Evolutionary conservation across 2,888 invertebrate genomes (phyloP).

Genomic region (Calephelis perditalis): DNA sequence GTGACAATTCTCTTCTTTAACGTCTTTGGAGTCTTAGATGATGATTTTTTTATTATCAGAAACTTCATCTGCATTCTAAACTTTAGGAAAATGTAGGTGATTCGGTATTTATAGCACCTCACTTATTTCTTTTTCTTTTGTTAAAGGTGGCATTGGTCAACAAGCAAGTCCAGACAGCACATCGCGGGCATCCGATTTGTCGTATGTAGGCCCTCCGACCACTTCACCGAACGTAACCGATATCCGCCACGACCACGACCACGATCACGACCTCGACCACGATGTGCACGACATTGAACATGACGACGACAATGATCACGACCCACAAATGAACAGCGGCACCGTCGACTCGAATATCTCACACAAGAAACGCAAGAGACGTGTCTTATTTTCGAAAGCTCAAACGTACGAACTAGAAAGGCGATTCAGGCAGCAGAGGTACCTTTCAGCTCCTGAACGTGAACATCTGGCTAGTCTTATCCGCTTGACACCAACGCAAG

Average conservation of each 20-base stretch:
- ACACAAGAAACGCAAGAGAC: constrained; percentile 94
- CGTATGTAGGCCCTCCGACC: constrained; percentile 69
- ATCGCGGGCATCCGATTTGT: constrained; percentile 89
- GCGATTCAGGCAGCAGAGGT: constrained; percentile 96
- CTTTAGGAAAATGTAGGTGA: too few species aligned
- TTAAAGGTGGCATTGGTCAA: constrained; percentile 78
- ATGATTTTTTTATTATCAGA: too few species aligned
- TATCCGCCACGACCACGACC: constrained; percentile 50
- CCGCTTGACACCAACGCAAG: constrained; percentile 96
- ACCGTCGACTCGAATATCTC: constrained; percentile 65
- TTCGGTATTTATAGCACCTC: too few species aligned
- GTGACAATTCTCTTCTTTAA: too few species aligned
- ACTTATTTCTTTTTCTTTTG: constrained; percentile 20
- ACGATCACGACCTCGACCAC: constrained; percentile 58
- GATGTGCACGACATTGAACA: constrained; percentile 80
- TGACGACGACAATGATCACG: constrained; percentile 77
- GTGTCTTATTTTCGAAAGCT: constrained; percentile 97
- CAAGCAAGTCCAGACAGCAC: constrained; percentile 92
- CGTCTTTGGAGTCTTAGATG: too few species aligned
- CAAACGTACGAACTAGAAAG: constrained; percentile 98
- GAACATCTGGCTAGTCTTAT: constrained; percentile 98
- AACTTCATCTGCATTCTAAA: too few species aligned
- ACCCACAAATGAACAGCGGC: constrained; percentile 51
- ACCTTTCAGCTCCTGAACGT: constrained; percentile 97
- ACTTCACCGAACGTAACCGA: constrained; percentile 56